Evolutionary conservation across 2,113 vertebrate species (phyloP), one percentile per base, ranked within the genome.

Genomic region (Antigone vipio): DNA sequence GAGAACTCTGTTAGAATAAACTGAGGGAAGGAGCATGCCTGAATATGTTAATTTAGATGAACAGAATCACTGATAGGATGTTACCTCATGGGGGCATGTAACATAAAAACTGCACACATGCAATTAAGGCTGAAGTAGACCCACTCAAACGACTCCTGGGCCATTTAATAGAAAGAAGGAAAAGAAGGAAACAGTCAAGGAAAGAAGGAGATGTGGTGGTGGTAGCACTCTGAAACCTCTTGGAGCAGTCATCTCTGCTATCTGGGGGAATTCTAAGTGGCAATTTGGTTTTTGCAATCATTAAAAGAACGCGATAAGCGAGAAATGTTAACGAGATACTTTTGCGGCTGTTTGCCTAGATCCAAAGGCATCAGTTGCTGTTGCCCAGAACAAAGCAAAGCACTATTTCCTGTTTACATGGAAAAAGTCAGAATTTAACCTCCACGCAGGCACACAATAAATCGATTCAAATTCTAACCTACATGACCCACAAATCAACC

Each of bases 61-160:
- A 44, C 20, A 44, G 34, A 58, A 45, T 15, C 38, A 47, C 50
- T 7, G 50, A 63, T n/a, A 42, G 3, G 24, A 50, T 44, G 42
- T 58, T 59, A 47, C 21, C 35, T 63, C 62, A 8, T 3, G 10
- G 23, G 32, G 35, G 13, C 30, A 42, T 19, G 27, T 5, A 14
- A 27, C 30, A 56, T 23, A 27, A 49, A 20, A 55, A 21, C 3
- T 7, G 4, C 34, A 40, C 45, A 21, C 23, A 5, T 15, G 12
- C 42, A 73, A 15, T 6, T n/a, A 60, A 29, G 69, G 34, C 27
- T 52, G 53, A 58, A 55, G 27, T 12, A 67, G 26, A 58, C 5
- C 24, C 32, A 32, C 12, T 18, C 15, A 15, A 50, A 16, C 1
- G 7, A 47, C 29, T 26, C 21, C 21, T 2, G 0, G 27, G 12